Percentiles rank a stretch among this genome's conserved stretches.
These are phyloP conservation scores for Octodonta nipae DNA, from an alignment of 2,888 invertebrate genomes.

Conservation along the genomic window DNA sequence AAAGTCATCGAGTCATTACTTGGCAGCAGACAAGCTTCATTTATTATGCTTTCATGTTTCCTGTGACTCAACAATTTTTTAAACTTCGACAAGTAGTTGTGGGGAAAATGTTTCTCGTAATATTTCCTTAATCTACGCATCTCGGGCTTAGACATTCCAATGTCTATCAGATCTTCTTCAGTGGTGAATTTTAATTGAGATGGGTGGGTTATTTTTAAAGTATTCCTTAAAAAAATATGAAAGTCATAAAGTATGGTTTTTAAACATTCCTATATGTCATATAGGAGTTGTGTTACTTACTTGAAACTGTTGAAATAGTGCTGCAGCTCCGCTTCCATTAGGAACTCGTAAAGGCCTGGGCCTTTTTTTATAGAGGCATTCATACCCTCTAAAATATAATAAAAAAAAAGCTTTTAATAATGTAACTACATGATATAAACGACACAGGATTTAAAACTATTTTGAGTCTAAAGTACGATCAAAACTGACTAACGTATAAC, in stretches of 20 bases:
- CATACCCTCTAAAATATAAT: conserved; percentile 22
- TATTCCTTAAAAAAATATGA: conserved; percentile 48
- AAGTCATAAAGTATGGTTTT: too few relatives aligned
- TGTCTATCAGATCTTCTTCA: conserved; percentile 77
- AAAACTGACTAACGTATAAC: too few relatives aligned
- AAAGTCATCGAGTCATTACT: conserved; percentile 31
- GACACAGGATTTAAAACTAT: too few relatives aligned
- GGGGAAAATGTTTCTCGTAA: conserved; percentile 86
- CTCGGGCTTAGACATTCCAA: conserved; percentile 91
- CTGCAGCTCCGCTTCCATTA: conserved; percentile 84
- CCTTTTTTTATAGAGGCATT: conserved; percentile 37
- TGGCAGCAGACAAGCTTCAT: conserved; percentile 22
- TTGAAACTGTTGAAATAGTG: conserved; percentile 75
- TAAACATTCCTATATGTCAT: too few relatives aligned
- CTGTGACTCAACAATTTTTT: conserved; percentile 64
- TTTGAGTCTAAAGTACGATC: too few relatives aligned
- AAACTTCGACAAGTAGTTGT: conserved; percentile 83
- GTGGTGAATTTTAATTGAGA: conserved; percentile 88
- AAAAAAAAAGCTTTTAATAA: conserved; percentile 3
- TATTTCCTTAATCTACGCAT: conserved; percentile 86
- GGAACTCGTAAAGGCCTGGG: conserved; percentile 72
- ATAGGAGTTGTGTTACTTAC: too few relatives aligned
- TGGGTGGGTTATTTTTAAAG: conserved; percentile 76
- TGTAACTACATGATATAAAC: not conserved
- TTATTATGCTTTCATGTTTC: conserved; percentile 36